These are phyloP conservation scores for Lordiphosa mommai DNA, from an alignment of 1,140 invertebrate species.

Conservation along the genomic window DNA sequence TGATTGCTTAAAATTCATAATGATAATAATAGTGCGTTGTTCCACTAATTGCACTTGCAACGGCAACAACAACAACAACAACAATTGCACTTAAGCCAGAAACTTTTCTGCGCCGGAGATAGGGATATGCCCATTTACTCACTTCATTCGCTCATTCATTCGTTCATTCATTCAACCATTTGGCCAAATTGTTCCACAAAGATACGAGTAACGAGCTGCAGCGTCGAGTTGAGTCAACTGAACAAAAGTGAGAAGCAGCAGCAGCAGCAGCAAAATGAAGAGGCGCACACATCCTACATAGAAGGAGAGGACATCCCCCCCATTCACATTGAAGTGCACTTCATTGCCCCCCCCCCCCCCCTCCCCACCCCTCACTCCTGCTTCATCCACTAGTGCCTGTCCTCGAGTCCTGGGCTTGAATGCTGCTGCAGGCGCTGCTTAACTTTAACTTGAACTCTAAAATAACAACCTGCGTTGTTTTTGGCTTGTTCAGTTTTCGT, in stretches of 20 bases:
- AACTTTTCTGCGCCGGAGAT: conserved; percentile 22
- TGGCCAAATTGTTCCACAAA: conserved; percentile 71
- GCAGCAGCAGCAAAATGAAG: neutral
- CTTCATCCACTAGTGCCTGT: conserved; percentile 1
- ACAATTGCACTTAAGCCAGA: conserved; percentile 49
- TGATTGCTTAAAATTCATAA: conserved; percentile 75
- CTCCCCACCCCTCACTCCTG: neutral
- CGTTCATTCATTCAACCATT: conserved; percentile 63
- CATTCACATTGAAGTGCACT: conserved; percentile 66
- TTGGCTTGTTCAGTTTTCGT: conserved; percentile 74
- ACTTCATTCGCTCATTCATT: conserved; percentile 44
- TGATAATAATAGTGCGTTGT: conserved; percentile 71
- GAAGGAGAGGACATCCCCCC: conserved; percentile 21
- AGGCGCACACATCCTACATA: conserved; percentile 20
- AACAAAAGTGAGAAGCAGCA: conserved; percentile 5
- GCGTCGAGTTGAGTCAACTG: conserved; percentile 11
- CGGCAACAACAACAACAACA: conserved; percentile 22
- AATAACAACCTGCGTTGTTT: conserved; percentile 67
- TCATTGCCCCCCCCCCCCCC: conserved; percentile 42
- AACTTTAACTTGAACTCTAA: conserved; percentile 78
- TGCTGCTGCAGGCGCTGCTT: conserved; percentile 59
- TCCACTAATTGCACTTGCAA: conserved; percentile 62
- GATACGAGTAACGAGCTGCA: conserved; percentile 51
- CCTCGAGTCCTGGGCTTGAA: conserved; percentile 22
- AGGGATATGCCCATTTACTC: conserved; percentile 39